Conservation (phyloP, 2,113 vertebrate species). For the Alosa alosa region DNA sequence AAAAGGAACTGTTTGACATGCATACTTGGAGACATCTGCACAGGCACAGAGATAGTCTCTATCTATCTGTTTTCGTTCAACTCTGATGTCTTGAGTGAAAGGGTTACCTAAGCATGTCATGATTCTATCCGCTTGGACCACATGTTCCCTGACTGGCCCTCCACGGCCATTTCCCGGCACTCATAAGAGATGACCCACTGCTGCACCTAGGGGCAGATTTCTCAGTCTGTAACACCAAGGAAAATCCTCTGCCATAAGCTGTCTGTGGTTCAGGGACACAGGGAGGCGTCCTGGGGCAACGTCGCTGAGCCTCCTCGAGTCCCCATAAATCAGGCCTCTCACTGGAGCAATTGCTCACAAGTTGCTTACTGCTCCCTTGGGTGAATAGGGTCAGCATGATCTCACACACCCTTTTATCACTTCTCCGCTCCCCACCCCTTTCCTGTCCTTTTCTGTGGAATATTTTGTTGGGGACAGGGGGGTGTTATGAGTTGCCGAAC, state of each 20-base stretch:
- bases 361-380: conserved; percentile 41
- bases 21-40: too few relatives aligned
- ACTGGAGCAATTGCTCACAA: conserved; percentile 54
- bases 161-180: not conserved
- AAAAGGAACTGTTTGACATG: too few relatives aligned
- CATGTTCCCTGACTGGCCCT: not conserved
- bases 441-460: not conserved
- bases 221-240: conserved; percentile 53
- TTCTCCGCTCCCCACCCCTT: not conserved
- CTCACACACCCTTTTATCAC: conserved; percentile 40
- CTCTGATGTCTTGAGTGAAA: not conserved
- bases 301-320: conserved; percentile 36
- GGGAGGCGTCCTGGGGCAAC: conserved; percentile 53
- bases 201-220: conserved; percentile 42
- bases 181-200: conserved; percentile 51
- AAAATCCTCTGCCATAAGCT: conserved; percentile 47
- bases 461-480: not conserved
- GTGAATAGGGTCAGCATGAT: conserved; percentile 47
- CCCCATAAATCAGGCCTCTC: conserved; percentile 54
- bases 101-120: not conserved
- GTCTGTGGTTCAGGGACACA: conserved; percentile 43
- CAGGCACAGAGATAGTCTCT: not conserved
- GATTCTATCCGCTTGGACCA: not conserved
- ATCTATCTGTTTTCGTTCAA: not conserved
- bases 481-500: conserved; percentile 38